These are phyloP conservation scores for Euclidia mi DNA, from an alignment of 2,888 invertebrate species.

Conservation along the genomic window DNA sequence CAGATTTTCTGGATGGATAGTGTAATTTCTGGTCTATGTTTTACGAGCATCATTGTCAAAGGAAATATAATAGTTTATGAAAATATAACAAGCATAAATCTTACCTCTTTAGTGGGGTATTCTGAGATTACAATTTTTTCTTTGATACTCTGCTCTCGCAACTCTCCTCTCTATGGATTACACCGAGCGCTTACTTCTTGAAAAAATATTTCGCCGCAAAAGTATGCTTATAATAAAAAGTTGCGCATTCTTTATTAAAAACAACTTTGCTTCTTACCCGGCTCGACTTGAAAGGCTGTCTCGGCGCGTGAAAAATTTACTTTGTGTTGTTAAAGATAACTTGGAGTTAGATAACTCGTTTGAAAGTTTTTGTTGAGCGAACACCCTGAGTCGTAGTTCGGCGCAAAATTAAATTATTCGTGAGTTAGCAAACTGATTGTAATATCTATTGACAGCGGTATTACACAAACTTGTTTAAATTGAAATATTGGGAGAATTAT, in stretches of 20 bases:
- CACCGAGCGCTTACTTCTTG: no score
- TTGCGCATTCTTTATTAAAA: background rate
- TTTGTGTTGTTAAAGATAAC: constrained; percentile 35
- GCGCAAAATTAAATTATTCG: constrained; percentile 41
- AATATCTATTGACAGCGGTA: constrained; percentile 34
- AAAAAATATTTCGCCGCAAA: no score
- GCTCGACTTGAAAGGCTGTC: constrained; percentile 14
- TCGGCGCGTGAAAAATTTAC: constrained; percentile 36
- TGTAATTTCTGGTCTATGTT: background rate
- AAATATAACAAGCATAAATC: no score
- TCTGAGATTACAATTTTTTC: no score
- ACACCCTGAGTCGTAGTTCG: constrained; percentile 15
- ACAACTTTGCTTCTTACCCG: background rate
- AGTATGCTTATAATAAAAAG: no score
- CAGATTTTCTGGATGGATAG: background rate
- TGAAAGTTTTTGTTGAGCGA: constrained; percentile 36
- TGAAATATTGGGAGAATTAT: constrained; percentile 32
- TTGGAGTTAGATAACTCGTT: constrained; percentile 38
- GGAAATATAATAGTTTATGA: background rate
- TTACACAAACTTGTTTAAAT: constrained; percentile 23
- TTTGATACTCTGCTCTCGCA: no score
- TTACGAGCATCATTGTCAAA: background rate
- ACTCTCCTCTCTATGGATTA: no score
- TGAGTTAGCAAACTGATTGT: constrained; percentile 40
- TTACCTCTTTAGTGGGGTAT: no score